These are phyloP conservation scores for Epinotia nisella DNA, from an alignment of 2,888 invertebrate genomes.

Conservation along the genomic window DNA sequence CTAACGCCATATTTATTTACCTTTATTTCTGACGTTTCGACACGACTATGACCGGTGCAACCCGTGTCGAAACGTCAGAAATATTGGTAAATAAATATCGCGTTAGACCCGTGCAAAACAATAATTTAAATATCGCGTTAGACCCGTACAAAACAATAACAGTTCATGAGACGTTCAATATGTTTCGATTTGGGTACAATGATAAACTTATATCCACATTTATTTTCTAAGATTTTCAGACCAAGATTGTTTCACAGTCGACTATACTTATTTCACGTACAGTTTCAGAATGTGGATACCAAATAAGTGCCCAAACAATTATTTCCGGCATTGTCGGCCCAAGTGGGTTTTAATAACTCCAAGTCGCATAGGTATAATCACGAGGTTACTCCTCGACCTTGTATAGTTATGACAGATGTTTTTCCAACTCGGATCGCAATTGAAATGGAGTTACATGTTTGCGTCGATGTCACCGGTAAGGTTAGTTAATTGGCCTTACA, in stretches of 20 bases:
- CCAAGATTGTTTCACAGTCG: not conserved
- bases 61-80: no score
- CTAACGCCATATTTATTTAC: no score
- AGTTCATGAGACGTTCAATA: not conserved
- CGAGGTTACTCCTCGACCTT: constrained; percentile 35
- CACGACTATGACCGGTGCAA: no score
- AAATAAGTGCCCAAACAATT: not conserved
- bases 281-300: no score
- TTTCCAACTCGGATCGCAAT: constrained; percentile 27
- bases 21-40: no score
- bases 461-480: constrained; percentile 13
- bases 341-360: constrained; percentile 6
- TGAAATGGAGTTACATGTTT: constrained; percentile 15
- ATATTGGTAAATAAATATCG: no score
- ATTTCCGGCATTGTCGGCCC: not conserved
- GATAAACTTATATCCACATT: not conserved
- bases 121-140: no score
- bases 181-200: not conserved
- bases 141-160: no score
- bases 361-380: not conserved
- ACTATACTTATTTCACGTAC: no score
- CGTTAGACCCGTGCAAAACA: no score
- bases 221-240: not conserved
- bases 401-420: constrained; percentile 37
- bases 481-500: constrained; percentile 3